phyloP scores from a whole-genome alignment of 1,140 invertebrate species.

The Centruroides vittatus region DNA sequence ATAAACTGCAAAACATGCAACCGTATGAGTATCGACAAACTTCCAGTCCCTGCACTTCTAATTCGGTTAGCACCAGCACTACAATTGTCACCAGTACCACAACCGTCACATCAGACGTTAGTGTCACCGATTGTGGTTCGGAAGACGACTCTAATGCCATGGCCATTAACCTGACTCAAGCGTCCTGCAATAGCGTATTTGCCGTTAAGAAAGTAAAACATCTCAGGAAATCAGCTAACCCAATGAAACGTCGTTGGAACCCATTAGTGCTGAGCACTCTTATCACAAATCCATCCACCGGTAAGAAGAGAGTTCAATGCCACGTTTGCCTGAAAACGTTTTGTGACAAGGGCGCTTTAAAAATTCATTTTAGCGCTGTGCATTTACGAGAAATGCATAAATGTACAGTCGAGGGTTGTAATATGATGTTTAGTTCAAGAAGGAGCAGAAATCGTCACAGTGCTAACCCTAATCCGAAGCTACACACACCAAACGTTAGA shows the following conservation, averaged over 20 bases:
- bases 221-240: slow-evolving; percentile 63
- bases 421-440: slow-evolving; percentile 98
- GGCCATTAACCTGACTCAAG: slow-evolving; percentile 18
- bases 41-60: slow-evolving; percentile 23
- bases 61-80: slow-evolving; percentile 29
- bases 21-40: slow-evolving; percentile 69
- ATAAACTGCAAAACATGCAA: slow-evolving; percentile 83
- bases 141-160: slow-evolving; percentile 18
- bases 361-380: slow-evolving; percentile 98
- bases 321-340: slow-evolving; percentile 97
- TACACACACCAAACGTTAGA: slow-evolving; percentile 85
- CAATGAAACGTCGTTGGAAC: slow-evolving; percentile 80
- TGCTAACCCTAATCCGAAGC: slow-evolving; percentile 95
- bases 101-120: slow-evolving; percentile 12
- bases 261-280: slow-evolving; percentile 76
- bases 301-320: slow-evolving; percentile 94
- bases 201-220: slow-evolving; percentile 34
- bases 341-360: slow-evolving; percentile 98
- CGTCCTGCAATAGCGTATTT: slow-evolving; percentile 19
- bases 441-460: slow-evolving; percentile 90
- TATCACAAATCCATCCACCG: slow-evolving; percentile 78
- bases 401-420: slow-evolving; percentile 96
- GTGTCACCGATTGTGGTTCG: slow-evolving; percentile 16
- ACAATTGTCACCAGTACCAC: too few species aligned
- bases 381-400: slow-evolving; percentile 98